Percentiles rank a stretch among this genome's conserved stretches.
phyloP scores from a whole-genome alignment of 2,888 invertebrate species.

The Athalia circularis region DNA sequence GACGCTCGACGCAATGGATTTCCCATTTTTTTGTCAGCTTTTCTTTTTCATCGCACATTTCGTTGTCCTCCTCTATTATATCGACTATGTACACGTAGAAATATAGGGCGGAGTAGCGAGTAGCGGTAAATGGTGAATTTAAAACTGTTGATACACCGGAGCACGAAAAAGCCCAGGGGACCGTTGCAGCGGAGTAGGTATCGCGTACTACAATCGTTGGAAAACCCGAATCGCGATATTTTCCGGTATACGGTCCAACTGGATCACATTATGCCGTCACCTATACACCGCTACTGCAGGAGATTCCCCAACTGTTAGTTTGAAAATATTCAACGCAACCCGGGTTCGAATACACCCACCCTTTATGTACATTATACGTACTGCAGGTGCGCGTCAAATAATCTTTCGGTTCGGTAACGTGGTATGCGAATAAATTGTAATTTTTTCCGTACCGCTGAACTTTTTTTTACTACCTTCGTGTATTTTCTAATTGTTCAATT shows the following conservation, averaged over 20 bases:
- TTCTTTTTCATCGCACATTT: neutral
- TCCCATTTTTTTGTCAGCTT: neutral
- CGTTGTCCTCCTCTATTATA: neutral
- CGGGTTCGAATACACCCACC: neutral
- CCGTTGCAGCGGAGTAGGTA: neutral
- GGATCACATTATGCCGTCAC: slow-evolving; percentile 17
- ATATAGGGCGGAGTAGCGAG: neutral
- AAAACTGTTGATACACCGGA: slow-evolving; percentile 27
- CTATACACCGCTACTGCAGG: neutral
- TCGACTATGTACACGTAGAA: neutral
- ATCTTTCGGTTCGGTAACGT: too few species aligned
- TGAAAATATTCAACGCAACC: neutral
- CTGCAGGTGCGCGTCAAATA: too few species aligned
- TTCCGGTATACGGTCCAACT: slow-evolving; percentile 15
- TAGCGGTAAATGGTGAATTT: slow-evolving; percentile 27
- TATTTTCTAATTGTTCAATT: too few species aligned
- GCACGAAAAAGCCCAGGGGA: slow-evolving; percentile 23
- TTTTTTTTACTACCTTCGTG: too few species aligned
- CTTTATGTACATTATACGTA: too few species aligned
- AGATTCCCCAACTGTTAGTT: slow-evolving; percentile 8
- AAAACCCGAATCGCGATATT: slow-evolving; percentile 21
- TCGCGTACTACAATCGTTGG: slow-evolving; percentile 11
- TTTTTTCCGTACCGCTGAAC: too few species aligned
- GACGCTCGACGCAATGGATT: neutral
- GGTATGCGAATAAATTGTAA: too few species aligned